Evolutionary conservation across 2,797 vertebrate genomes (phyloP).

Genomic region (Psittacula echo): DNA sequence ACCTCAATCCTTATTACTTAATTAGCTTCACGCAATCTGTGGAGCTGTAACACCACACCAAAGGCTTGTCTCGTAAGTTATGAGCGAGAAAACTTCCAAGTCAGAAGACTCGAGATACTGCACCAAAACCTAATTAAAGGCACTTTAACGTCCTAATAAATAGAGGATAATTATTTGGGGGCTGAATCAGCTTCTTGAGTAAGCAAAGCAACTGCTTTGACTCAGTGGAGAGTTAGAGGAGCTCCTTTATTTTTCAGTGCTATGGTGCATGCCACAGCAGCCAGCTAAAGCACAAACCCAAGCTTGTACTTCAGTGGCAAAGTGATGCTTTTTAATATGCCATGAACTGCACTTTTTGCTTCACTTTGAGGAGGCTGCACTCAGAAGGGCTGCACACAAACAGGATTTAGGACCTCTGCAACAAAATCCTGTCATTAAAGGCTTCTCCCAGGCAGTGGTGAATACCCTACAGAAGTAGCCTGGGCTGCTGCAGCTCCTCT

Average conservation of each 20-base stretch:
- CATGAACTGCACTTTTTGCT: background rate
- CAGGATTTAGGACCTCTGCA: background rate
- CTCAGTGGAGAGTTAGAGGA: background rate
- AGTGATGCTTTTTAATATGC: background rate
- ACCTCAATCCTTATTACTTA: constrained; percentile 66
- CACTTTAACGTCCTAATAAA: constrained; percentile 11
- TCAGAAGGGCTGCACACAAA: background rate
- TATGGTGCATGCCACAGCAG: accelerated
- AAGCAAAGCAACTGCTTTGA: background rate
- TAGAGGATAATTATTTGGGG: background rate
- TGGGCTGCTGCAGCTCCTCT: background rate
- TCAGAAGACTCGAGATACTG: background rate
- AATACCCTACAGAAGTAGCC: background rate
- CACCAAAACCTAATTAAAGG: constrained; percentile 17
- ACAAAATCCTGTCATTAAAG: background rate
- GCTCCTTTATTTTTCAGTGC: background rate
- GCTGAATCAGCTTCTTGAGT: background rate
- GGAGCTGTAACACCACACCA: constrained; percentile 37
- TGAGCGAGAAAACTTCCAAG: background rate
- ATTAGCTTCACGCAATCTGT: constrained; percentile 66
- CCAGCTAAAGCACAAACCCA: background rate
- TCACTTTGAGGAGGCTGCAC: background rate
- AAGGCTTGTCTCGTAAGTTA: constrained; percentile 30
- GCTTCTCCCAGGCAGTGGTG: background rate
- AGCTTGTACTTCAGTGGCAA: background rate